A percentile compares a stretch with the other conserved stretches of the same genome.
Evolutionary conservation across 37 sponge, comb jelly and placozoan genomes (phyloP).

Genomic region (Trichoplax adhaerens): DNA sequence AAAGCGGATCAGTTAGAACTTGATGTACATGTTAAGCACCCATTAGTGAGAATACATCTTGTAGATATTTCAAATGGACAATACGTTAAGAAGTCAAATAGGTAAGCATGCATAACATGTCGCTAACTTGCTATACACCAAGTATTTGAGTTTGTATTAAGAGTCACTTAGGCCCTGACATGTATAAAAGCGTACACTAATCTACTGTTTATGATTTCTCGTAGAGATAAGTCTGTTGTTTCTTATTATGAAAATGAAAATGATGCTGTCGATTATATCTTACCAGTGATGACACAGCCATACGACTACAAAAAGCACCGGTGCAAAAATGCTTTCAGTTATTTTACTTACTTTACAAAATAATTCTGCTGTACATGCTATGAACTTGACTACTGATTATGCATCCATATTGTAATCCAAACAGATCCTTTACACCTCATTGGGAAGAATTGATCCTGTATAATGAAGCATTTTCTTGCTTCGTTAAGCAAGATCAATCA

Average conservation of each 20-base stretch:
- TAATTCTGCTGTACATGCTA: too few species aligned
- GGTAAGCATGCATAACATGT: conserved; percentile 20
- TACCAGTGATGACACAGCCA: conserved; percentile 58
- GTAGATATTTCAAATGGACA: conserved; percentile 17
- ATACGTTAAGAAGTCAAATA: conserved; percentile 27
- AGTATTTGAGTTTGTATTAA: too few species aligned
- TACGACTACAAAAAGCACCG: neutral
- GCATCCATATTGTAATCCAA: too few species aligned
- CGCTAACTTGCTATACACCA: neutral
- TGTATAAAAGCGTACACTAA: too few species aligned
- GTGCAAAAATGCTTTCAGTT: too few species aligned
- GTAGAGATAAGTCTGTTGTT: too few species aligned
- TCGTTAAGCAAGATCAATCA: conserved; percentile 10
- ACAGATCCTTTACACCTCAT: conserved; percentile 18
- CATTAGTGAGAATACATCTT: conserved; percentile 43
- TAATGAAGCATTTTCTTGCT: conserved; percentile 33
- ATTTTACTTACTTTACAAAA: too few species aligned
- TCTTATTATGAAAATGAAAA: conserved; percentile 67
- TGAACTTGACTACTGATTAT: too few species aligned
- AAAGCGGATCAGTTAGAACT: conserved; percentile 28
- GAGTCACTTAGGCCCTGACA: too few species aligned
- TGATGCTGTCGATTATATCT: conserved; percentile 47
- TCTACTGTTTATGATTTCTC: too few species aligned
- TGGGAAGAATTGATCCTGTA: conserved; percentile 63
- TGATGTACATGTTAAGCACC: conserved; percentile 28